Conservation (phyloP, 1,140 invertebrate species). For the Leguminivora glycinivorella region DNA sequence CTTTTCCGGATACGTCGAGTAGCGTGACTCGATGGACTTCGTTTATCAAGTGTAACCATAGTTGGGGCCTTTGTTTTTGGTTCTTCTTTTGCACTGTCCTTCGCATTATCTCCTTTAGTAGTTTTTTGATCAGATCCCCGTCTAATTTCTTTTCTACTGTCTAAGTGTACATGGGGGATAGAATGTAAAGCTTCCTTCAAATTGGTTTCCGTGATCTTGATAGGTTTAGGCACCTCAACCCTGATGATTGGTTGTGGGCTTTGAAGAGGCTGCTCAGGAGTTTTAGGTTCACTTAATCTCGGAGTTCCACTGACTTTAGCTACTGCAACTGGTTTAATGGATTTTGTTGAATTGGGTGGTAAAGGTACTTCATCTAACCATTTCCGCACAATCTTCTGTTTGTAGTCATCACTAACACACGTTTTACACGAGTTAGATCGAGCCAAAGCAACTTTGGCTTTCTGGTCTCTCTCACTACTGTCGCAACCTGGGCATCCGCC, state of each 20-base stretch:
- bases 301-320: slow-evolving; percentile 73
- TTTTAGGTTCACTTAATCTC: slow-evolving; percentile 61
- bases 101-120: slow-evolving; percentile 35
- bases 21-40: slow-evolving; percentile 57
- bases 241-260: slow-evolving; percentile 45
- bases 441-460: slow-evolving; percentile 44
- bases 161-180: slow-evolving; percentile 29
- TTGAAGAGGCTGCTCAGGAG: slow-evolving; percentile 43
- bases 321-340: slow-evolving; percentile 63
- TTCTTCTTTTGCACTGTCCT: slow-evolving; percentile 34
- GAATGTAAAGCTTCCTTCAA: slow-evolving; percentile 33
- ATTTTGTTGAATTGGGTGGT: slow-evolving; percentile 43
- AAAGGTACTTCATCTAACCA: slow-evolving; percentile 88
- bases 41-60: slow-evolving; percentile 61
- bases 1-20: slow-evolving; percentile 64
- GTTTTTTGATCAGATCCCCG: slow-evolving; percentile 29
- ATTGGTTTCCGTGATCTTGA: slow-evolving; percentile 40
- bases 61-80: slow-evolving; percentile 84
- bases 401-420: slow-evolving; percentile 79
- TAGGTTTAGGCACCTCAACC: slow-evolving; percentile 41
- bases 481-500: slow-evolving; percentile 84
- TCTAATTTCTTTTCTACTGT: slow-evolving; percentile 34
- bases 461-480: slow-evolving; percentile 59
- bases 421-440: slow-evolving; percentile 78
- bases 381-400: slow-evolving; percentile 79